Evolutionary conservation across 2,113 vertebrate genomes (phyloP).

Genomic region (Bufo gargarizans): DNA sequence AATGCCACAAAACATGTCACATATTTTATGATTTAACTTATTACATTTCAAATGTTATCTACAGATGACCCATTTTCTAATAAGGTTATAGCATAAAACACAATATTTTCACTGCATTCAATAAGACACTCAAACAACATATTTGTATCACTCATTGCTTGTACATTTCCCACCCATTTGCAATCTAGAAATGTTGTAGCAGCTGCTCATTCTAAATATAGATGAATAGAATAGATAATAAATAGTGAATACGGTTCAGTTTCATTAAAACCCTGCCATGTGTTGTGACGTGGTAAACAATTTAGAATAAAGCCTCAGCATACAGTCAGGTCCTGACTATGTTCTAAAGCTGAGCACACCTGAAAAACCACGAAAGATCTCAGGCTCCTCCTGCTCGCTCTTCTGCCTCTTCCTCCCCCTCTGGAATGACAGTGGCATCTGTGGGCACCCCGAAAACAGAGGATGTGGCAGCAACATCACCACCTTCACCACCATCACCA

Average conservation of each 20-base stretch:
- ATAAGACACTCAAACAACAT: not conserved
- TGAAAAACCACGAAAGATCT: too few species aligned
- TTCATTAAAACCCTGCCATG: slow-evolving; percentile 6
- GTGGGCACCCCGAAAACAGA: too few species aligned
- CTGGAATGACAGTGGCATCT: too few species aligned
- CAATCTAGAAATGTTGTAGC: not conserved
- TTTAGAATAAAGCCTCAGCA: not conserved
- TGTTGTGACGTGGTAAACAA: not conserved
- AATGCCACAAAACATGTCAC: slow-evolving; percentile 5
- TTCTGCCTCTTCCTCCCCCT: too few species aligned
- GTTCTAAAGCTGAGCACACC: too few species aligned
- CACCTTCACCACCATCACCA: too few species aligned
- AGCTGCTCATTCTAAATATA: slow-evolving; percentile 17
- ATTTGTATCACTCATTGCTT: not conserved
- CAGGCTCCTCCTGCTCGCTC: too few species aligned
- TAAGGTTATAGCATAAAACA: not conserved
- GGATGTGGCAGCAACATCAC: too few species aligned
- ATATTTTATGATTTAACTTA: not conserved
- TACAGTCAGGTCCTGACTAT: too few species aligned
- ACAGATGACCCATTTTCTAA: not conserved
- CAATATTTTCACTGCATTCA: not conserved
- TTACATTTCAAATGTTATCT: not conserved
- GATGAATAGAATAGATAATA: not conserved
- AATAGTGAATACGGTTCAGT: not conserved
- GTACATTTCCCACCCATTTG: not conserved